Evolutionary conservation across 2,888 invertebrate species (phyloP).

Genomic region (Limulus polyphemus): DNA sequence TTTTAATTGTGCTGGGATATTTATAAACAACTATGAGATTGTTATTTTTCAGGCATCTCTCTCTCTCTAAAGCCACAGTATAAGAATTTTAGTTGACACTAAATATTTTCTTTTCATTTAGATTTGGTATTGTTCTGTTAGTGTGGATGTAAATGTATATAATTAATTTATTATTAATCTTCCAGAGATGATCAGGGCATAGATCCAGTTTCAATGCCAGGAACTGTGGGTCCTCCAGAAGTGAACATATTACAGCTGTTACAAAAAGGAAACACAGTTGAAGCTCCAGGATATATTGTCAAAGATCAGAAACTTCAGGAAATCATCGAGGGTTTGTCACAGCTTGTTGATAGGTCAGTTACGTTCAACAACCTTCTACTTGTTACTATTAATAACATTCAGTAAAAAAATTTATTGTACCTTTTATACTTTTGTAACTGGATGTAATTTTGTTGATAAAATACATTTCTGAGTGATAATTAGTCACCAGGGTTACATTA

Average conservation of each 20-base stretch:
- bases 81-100: too few relatives aligned
- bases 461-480: too few relatives aligned
- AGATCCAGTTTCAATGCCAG: conserved; percentile 8
- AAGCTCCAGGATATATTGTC: conserved; percentile 40
- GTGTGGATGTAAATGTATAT: not conserved
- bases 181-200: not conserved
- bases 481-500: too few relatives aligned
- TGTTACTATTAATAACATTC: not conserved
- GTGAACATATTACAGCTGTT: conserved; percentile 18
- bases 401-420: not conserved
- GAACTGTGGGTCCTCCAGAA: conserved; percentile 12
- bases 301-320: conserved; percentile 63
- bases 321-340: conserved; percentile 75
- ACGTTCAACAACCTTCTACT: too few relatives aligned
- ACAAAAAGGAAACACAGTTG: conserved; percentile 24
- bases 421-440: not conserved
- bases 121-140: too few relatives aligned
- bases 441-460: too few relatives aligned
- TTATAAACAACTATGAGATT: too few relatives aligned
- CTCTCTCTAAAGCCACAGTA: too few relatives aligned
- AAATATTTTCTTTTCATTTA: too few relatives aligned
- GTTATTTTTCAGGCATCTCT: too few relatives aligned
- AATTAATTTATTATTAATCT: not conserved
- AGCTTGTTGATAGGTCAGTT: conserved; percentile 61
- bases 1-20: too few relatives aligned